Evolutionary conservation across 2,113 vertebrate genomes (phyloP).

Genomic region (rabbit (Oryctolagus cuniculus)): mOryCun1.1 NC_091443.1:88606501-88607000

Average conservation of each 20-base stretch:
- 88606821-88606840: conserved; percentile 56
- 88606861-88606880: not conserved
- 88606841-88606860: conserved; percentile 14
- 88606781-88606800: not conserved
- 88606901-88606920: conserved; percentile 97
- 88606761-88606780: conserved; percentile 57
- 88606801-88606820: conserved; percentile 33
- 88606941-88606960: conserved; percentile 95
- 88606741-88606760: conserved; percentile 26
- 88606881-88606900: conserved; percentile 28
- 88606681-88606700: conserved; percentile 24
- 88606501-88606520: conserved; percentile 45
- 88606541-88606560: conserved; percentile 39
- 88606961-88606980: conserved; percentile 95
- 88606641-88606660: conserved; percentile 33
- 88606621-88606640: conserved; percentile 47
- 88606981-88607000: conserved; percentile 99
- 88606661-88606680: conserved; percentile 52
- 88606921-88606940: conserved; percentile 99
- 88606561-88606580: conserved; percentile 46
- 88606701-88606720: not conserved
- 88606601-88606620: conserved; percentile 2
- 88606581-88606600: conserved; percentile 36
- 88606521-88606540: not conserved
- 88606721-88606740: not conserved